A percentile compares a stretch with the other conserved stretches of the same genome.
Conservation (phyloP, 2,113 vertebrate genomes). For the Crocuta crocuta region DNA sequence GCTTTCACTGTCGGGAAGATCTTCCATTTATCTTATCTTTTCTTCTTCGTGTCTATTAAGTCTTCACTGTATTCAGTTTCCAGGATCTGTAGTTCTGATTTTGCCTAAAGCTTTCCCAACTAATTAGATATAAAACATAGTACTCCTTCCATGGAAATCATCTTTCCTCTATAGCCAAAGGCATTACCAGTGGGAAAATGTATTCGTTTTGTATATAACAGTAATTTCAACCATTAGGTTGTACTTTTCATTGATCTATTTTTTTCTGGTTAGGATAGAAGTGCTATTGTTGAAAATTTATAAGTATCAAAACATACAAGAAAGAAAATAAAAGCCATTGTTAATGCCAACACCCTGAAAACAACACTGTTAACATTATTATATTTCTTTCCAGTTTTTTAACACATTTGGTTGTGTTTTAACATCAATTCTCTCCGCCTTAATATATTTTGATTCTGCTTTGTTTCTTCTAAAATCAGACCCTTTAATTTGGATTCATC, state of each 20-base stretch:
- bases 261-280: conserved; percentile 28
- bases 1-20: background rate
- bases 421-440: background rate
- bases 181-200: conserved; percentile 43
- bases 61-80: background rate
- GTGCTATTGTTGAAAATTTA: conserved; percentile 16
- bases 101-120: conserved; percentile 57
- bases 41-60: conserved; percentile 13
- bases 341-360: background rate
- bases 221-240: conserved; percentile 12
- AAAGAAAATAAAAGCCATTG: conserved; percentile 1
- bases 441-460: conserved; percentile 19
- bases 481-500: conserved; percentile 3
- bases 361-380: background rate
- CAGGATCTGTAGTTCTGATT: conserved; percentile 34
- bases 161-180: conserved; percentile 50
- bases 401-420: background rate
- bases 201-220: conserved; percentile 36
- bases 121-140: conserved; percentile 61
- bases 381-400: background rate
- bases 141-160: conserved; percentile 26
- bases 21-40: conserved; percentile 29
- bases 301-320: conserved; percentile 38
- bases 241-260: conserved; percentile 24
- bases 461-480: conserved; percentile 28